Evolutionary conservation across 2,888 invertebrate species (phyloP).

Genomic region (Volucella bombylans): DNA sequence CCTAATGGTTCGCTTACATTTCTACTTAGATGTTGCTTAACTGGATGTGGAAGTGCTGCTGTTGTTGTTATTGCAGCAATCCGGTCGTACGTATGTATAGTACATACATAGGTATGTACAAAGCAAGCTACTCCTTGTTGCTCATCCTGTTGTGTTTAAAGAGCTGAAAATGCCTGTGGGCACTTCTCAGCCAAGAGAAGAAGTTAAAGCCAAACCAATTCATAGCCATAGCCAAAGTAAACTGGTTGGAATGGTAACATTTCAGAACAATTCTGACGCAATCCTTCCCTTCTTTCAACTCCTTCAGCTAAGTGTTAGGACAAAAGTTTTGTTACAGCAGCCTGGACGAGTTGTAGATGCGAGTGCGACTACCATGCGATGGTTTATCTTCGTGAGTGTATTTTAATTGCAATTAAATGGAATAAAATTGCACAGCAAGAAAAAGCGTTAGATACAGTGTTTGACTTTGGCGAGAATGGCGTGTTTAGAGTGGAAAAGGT

Average conservation of each 20-base stretch:
- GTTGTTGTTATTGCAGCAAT: not conserved
- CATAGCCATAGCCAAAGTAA: slow-evolving; percentile 15
- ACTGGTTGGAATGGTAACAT: slow-evolving; percentile 58
- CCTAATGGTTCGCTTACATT: slow-evolving; percentile 62
- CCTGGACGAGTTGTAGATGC: slow-evolving; percentile 39
- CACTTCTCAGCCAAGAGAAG: slow-evolving; percentile 29
- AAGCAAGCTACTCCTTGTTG: slow-evolving; percentile 52
- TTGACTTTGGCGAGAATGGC: slow-evolving; percentile 19
- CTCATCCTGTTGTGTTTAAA: slow-evolving; percentile 61
- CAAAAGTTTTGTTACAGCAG: slow-evolving; percentile 40
- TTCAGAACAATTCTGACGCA: slow-evolving; percentile 42
- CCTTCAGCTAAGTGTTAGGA: slow-evolving; percentile 4
- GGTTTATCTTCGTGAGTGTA: slow-evolving; percentile 72
- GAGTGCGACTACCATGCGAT: slow-evolving; percentile 25
- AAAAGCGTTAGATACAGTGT: slow-evolving; percentile 47
- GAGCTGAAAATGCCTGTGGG: slow-evolving; percentile 48
- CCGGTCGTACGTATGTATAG: slow-evolving; percentile 3
- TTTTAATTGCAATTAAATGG: slow-evolving; percentile 73
- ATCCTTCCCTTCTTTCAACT: slow-evolving; percentile 6
- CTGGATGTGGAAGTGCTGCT: slow-evolving; percentile 53
- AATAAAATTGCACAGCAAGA: slow-evolving; percentile 65
- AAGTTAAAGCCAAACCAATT: too few species aligned
- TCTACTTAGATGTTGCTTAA: slow-evolving; percentile 48
- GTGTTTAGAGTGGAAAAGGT: slow-evolving; percentile 18
- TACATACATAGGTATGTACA: too few species aligned